Evolutionary conservation across 2,888 invertebrate species (phyloP).

Genomic region (Callinectes sapidus): DNA sequence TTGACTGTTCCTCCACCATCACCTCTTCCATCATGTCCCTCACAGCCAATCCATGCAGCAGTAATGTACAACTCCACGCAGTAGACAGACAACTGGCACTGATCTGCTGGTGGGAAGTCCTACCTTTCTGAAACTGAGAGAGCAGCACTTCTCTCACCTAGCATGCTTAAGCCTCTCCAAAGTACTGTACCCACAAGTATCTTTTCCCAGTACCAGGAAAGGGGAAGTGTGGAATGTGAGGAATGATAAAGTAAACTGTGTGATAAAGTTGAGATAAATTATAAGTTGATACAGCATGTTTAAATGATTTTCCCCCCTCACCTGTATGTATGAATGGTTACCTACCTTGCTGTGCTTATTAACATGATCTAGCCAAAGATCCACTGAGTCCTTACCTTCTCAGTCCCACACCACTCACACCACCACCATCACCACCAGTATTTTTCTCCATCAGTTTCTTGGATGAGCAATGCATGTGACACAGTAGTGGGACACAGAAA

Average conservation of each 20-base stretch:
- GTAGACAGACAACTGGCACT: not conserved
- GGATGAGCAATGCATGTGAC: not conserved
- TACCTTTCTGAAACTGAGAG: not conserved
- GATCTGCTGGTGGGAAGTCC: not conserved
- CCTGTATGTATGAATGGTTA: not conserved
- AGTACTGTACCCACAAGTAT: not conserved
- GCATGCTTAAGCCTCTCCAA: not conserved
- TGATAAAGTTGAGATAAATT: not conserved
- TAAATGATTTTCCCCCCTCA: not conserved
- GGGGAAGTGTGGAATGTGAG: not conserved
- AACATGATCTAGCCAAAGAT: not conserved
- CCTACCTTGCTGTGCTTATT: not conserved
- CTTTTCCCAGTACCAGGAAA: not conserved
- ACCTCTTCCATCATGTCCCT: not conserved
- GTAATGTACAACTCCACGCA: not conserved
- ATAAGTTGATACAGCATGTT: not conserved
- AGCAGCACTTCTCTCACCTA: not conserved
- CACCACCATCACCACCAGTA: not conserved
- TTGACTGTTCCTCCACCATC: not conserved
- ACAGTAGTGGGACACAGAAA: not conserved
- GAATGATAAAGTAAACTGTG: not conserved
- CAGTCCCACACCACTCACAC: not conserved
- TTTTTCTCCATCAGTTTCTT: not conserved
- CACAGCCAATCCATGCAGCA: constrained; percentile 4
- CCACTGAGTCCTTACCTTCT: not conserved